phyloP scores from a whole-genome alignment of 2,888 invertebrate species.

The Notocelia uddmanniana region DNA sequence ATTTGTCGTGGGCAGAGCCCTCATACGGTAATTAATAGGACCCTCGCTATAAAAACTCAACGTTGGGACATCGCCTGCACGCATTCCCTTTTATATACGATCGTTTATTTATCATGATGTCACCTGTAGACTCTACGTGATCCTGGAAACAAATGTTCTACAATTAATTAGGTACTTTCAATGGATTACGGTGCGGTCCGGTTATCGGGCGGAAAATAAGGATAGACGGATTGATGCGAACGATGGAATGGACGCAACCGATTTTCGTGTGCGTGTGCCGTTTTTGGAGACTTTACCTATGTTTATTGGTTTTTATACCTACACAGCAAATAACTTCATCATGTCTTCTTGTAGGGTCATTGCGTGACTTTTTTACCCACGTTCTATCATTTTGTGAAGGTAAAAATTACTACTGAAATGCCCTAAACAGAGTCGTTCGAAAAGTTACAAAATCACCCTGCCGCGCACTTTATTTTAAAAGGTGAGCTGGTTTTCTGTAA shows the following conservation, averaged over 20 bases:
- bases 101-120: constrained; percentile 69
- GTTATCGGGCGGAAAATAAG: constrained; percentile 76
- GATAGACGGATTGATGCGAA: constrained; percentile 65
- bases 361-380: too few species aligned
- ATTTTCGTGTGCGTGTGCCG: neutral
- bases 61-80: constrained; percentile 50
- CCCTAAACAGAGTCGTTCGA: too few species aligned
- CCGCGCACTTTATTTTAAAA: too few species aligned
- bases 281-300: neutral
- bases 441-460: too few species aligned
- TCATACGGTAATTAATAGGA: constrained; percentile 62
- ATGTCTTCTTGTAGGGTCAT: neutral
- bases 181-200: constrained; percentile 68
- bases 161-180: constrained; percentile 78
- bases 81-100: constrained; percentile 59
- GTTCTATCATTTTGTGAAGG: too few species aligned
- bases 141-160: constrained; percentile 71
- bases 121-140: constrained; percentile 72
- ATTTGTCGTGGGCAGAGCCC: constrained; percentile 61
- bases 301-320: neutral
- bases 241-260: constrained; percentile 54
- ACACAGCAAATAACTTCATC: neutral
- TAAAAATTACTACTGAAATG: too few species aligned
- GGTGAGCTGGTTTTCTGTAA: neutral
- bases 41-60: constrained; percentile 61